Evolutionary conservation across 35 echinoderm and acorn worm species (phyloP), one percentile per base, ranked within the genome.

Genomic region (Ophioderma brevispina): DNA sequence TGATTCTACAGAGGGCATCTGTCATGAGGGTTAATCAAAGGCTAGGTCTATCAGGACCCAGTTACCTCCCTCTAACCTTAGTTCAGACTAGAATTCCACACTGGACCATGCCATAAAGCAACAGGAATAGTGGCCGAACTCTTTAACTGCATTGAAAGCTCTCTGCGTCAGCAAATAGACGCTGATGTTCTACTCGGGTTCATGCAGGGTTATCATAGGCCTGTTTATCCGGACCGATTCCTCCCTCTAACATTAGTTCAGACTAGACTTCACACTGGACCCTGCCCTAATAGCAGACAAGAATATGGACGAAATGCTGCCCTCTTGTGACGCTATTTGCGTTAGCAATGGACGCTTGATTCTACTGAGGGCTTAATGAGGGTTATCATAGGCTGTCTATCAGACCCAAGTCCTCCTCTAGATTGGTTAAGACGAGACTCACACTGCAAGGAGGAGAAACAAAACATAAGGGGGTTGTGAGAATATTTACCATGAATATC

Each of bases 1-100:
- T 99, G 97, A 99, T 99, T 88, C 97, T 95, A 87, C 97, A 95
- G 80, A 99, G 94, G 50, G 97, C 97, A n/a, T n/a, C n/a, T n/a
- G 77, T 99, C 97, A 36, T 99, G 97, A 86, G 97, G 97, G 63
- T 99, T 99, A n/a, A 87, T 99, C 97, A 42, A 95, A 99, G 0
- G 97, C 97, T 82, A n/a, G n/a, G 81, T 99, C 97, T 55, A 99
- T 99, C 19, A 99, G 91, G 43, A 93, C 97, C 17, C 95, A 86
- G 50, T 99, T n/a, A n/a, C n/a, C 97, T 78, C 95, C 97, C 97
- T 89, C 91, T 99, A 94, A 94, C n/a, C n/a, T n/a, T n/a, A n/a
- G n/a, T n/a, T n/a, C n/a, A n/a, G n/a, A n/a, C n/a, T 11, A 21
- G 46, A 52, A 8, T 52, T 21, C 21, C 21, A 52, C 21, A 52